Conservation (phyloP, 2,797 vertebrate species). For the Lutjanus campechanus region DNA sequence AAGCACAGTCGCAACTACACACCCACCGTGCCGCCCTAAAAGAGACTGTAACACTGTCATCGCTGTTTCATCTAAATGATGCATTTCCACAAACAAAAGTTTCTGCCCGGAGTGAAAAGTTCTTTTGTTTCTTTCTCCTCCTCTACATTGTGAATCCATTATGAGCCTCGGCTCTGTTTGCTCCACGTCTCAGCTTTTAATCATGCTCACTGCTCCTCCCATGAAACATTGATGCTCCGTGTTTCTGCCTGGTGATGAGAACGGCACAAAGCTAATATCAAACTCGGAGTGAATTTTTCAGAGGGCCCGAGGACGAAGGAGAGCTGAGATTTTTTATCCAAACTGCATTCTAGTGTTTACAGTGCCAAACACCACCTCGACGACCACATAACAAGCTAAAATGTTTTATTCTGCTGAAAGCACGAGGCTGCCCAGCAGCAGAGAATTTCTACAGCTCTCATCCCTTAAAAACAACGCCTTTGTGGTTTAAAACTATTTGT, state of each 20-base stretch:
- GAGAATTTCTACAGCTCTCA: background rate
- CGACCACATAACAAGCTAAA: background rate
- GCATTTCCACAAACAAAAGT: conserved; percentile 28
- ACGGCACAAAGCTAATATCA: conserved; percentile 51
- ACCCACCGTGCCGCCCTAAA: background rate
- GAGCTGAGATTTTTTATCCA: conserved; percentile 6
- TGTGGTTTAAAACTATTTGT: conserved; percentile 6
- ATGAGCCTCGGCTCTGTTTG: conserved; percentile 49
- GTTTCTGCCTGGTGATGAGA: conserved; percentile 36
- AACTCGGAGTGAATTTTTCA: conserved; percentile 46
- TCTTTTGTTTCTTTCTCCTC: background rate
- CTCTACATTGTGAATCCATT: conserved; percentile 33
- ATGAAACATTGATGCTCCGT: conserved; percentile 70
- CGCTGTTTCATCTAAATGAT: conserved; percentile 15
- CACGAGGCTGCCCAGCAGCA: background rate
- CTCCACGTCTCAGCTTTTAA: conserved; percentile 48
- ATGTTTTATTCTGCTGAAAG: conserved; percentile 1
- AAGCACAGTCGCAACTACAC: background rate
- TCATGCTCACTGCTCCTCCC: conserved; percentile 42
- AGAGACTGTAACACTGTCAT: background rate
- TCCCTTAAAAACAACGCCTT: background rate
- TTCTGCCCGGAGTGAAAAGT: background rate
- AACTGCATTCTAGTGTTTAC: conserved; percentile 10
- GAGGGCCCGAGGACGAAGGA: conserved; percentile 1
- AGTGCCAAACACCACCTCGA: background rate